Percentiles rank a stretch among this genome's conserved stretches.
Conservation (phyloP, 2,888 invertebrate species). For the Panzeria rudis region DNA sequence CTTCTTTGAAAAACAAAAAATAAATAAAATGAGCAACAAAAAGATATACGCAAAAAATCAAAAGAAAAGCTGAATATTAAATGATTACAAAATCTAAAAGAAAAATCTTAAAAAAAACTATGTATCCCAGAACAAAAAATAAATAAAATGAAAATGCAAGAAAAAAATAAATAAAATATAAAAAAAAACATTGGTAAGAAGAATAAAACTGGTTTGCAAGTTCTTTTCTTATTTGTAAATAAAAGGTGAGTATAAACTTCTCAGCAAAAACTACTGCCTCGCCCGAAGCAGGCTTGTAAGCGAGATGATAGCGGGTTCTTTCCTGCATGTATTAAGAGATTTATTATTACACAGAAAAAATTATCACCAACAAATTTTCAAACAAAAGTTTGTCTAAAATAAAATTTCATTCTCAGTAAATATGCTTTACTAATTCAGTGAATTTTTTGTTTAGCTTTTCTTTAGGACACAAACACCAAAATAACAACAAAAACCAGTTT, state of each 20-base stretch:
- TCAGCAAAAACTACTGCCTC: too few species aligned
- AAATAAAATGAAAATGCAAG: conserved; percentile 58
- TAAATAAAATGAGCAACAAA: conserved; percentile 46
- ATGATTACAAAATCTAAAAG: conserved; percentile 50
- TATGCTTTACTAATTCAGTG: too few species aligned
- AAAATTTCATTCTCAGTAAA: too few species aligned
- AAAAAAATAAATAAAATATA: conserved; percentile 62
- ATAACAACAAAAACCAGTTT: too few species aligned
- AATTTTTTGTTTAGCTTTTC: too few species aligned
- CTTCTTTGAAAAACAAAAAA: conserved; percentile 49
- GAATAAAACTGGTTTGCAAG: conserved; percentile 2
- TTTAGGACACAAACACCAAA: too few species aligned
- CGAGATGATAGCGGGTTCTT: too few species aligned
- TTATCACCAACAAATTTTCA: too few species aligned
- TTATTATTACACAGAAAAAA: too few species aligned
- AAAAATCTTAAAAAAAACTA: conserved; percentile 56
- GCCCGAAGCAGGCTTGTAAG: too few species aligned
- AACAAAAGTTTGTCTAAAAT: too few species aligned
- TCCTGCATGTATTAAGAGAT: too few species aligned
- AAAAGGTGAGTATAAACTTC: conserved; percentile 23
- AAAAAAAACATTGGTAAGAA: conserved; percentile 61
- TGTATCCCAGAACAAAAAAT: conserved; percentile 56
- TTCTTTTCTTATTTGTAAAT: conserved; percentile 11
- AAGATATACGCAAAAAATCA: conserved; percentile 69
- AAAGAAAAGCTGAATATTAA: conserved; percentile 70